Evolutionary conservation across 2,888 invertebrate species (phyloP).

Genomic region (Podabrus alpinus): DNA sequence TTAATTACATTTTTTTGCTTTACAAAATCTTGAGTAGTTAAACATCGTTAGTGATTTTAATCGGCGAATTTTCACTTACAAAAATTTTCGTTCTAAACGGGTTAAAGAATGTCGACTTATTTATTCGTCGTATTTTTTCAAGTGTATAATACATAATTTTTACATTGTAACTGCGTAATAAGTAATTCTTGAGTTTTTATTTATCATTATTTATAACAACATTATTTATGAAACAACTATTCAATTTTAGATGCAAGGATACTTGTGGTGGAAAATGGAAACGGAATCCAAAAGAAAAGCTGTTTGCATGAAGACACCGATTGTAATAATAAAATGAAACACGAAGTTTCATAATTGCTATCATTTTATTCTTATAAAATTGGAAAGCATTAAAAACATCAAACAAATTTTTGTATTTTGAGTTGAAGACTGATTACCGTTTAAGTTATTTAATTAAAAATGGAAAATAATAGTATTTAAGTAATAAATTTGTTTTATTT

Average conservation of each 20-base stretch:
- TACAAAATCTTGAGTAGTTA: too few species aligned
- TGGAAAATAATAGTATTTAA: neutral
- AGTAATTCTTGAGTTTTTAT: neutral
- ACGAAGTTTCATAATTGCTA: neutral
- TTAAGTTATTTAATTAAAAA: neutral
- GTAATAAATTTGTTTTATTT: neutral
- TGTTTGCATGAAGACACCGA: constrained; percentile 31
- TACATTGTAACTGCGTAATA: neutral
- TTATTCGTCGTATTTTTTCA: neutral
- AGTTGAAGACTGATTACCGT: neutral
- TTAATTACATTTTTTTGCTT: neutral
- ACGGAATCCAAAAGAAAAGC: constrained; percentile 19
- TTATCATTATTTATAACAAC: too few species aligned
- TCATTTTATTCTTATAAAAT: neutral
- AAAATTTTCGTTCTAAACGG: too few species aligned
- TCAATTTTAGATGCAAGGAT: constrained; percentile 19
- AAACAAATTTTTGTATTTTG: neutral
- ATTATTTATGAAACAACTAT: too few species aligned
- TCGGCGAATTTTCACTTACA: too few species aligned
- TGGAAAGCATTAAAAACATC: neutral
- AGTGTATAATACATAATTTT: neutral
- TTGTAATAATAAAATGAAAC: neutral
- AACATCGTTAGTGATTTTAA: neutral
- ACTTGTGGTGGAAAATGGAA: constrained; percentile 27
- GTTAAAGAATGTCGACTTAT: neutral